Evolutionary conservation across 2,888 invertebrate species (phyloP).

Genomic region (Tenodera sinensis): DNA sequence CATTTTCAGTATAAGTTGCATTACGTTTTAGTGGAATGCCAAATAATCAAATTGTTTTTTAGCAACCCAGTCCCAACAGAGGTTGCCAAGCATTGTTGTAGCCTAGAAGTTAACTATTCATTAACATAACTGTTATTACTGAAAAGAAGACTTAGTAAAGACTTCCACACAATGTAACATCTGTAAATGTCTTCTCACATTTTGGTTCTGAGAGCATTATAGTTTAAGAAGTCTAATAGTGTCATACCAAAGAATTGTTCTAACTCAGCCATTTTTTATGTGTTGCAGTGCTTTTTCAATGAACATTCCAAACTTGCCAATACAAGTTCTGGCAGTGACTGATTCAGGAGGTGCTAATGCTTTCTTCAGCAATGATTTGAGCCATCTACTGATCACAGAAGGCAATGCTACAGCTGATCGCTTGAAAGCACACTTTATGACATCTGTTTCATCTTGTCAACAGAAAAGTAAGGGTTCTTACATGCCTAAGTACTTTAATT

Average conservation of each 20-base stretch:
- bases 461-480: conserved; percentile 67
- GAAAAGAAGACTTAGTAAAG: too few species aligned
- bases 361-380: conserved; percentile 85
- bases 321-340: conserved; percentile 91
- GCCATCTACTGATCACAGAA: conserved; percentile 86
- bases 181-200: too few species aligned
- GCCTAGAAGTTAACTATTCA: too few species aligned
- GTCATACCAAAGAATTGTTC: not conserved
- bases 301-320: conserved; percentile 88
- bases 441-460: conserved; percentile 78
- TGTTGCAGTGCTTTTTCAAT: conserved; percentile 79
- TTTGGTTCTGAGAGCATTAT: not conserved
- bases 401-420: conserved; percentile 90
- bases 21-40: too few species aligned
- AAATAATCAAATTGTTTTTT: too few species aligned
- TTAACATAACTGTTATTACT: too few species aligned
- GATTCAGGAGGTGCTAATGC: conserved; percentile 86
- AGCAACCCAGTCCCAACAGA: too few species aligned
- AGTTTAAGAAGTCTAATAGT: not conserved
- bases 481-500: too few species aligned
- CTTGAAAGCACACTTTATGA: conserved; percentile 87
- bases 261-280: conserved; percentile 18
- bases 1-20: too few species aligned
- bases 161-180: too few species aligned
- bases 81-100: too few species aligned